phyloP scores from a whole-genome alignment of 2,113 vertebrate species.

The Xenus cinereus region DNA sequence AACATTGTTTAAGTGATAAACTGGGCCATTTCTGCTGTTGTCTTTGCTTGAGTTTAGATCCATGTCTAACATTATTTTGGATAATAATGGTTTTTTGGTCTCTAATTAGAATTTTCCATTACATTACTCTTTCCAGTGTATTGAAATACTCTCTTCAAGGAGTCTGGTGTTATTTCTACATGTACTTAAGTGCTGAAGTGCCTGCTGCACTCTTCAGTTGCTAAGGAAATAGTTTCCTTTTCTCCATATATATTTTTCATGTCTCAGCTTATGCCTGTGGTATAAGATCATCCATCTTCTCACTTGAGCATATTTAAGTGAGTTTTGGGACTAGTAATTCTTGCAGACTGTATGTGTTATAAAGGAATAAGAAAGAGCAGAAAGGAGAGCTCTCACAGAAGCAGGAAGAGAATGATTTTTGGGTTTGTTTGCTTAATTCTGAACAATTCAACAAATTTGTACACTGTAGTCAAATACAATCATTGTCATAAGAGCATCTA shows the following conservation, averaged over 20 bases:
- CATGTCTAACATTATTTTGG: not conserved
- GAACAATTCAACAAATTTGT: not conserved
- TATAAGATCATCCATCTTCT: not conserved
- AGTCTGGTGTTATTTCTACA: not conserved
- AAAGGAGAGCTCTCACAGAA: not conserved
- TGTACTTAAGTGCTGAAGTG: not conserved
- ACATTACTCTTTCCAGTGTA: not conserved
- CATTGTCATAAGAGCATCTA: not conserved
- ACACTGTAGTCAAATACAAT: not conserved
- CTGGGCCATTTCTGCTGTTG: not conserved
- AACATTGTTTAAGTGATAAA: not conserved
- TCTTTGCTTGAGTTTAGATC: not conserved
- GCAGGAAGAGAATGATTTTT: not conserved
- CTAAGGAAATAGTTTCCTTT: constrained; percentile 8
- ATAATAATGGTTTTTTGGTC: not conserved
- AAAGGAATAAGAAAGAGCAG: not conserved
- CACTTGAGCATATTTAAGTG: not conserved
- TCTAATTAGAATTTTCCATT: not conserved
- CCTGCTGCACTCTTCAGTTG: not conserved
- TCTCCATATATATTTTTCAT: not conserved
- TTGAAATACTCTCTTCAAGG: not conserved
- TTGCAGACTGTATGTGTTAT: not conserved
- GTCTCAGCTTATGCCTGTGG: not conserved
- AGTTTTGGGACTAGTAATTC: not conserved
- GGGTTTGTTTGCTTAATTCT: not conserved